A percentile compares a stretch with the other conserved stretches of the same genome.
phyloP scores from a whole-genome alignment of 2,888 invertebrate genomes.

The Sceliomorpha sp. region DNA sequence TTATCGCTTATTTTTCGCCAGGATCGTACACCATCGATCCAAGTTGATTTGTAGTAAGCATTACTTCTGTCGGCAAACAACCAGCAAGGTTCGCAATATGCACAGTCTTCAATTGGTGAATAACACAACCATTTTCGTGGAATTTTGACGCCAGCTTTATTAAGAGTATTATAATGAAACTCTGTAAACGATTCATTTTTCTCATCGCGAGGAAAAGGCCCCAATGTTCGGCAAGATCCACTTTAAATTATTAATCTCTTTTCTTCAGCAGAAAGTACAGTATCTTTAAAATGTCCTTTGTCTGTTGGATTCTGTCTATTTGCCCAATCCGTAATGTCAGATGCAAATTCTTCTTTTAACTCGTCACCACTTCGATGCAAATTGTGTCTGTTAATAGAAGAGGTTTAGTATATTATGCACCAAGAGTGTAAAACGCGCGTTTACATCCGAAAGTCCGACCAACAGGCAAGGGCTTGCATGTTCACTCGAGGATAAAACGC shows the following conservation, averaged over 20 bases:
- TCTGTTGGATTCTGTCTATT: too few relatives aligned
- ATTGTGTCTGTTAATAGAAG: too few relatives aligned
- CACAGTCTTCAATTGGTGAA: conserved; percentile 6
- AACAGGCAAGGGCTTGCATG: too few relatives aligned
- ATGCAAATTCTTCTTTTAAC: too few relatives aligned
- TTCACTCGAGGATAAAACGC: too few relatives aligned
- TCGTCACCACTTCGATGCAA: too few relatives aligned
- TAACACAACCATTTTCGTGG: conserved; percentile 17
- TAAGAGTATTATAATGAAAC: neutral
- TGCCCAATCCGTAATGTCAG: too few relatives aligned
- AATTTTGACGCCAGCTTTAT: conserved; percentile 15
- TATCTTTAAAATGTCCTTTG: conserved; percentile 13
- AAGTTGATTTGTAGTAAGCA: conserved; percentile 7
- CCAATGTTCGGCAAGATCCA: conserved; percentile 17
- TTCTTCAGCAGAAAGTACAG: conserved; percentile 12
- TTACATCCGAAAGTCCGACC: too few relatives aligned
- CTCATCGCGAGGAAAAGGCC: conserved; percentile 20
- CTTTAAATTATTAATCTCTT: conserved; percentile 16
- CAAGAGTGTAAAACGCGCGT: too few relatives aligned
- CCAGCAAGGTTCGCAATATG: conserved; percentile 22
- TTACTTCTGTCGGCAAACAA: conserved; percentile 11
- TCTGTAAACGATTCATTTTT: conserved; percentile 12
- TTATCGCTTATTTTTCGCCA: conserved; percentile 12
- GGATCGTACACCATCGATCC: conserved; percentile 5
- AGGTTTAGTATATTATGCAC: too few relatives aligned